Evolutionary conservation across 2,113 vertebrate genomes (phyloP), one percentile per base, ranked within the genome.

Genomic region (Lophochroa leadbeateri): DNA sequence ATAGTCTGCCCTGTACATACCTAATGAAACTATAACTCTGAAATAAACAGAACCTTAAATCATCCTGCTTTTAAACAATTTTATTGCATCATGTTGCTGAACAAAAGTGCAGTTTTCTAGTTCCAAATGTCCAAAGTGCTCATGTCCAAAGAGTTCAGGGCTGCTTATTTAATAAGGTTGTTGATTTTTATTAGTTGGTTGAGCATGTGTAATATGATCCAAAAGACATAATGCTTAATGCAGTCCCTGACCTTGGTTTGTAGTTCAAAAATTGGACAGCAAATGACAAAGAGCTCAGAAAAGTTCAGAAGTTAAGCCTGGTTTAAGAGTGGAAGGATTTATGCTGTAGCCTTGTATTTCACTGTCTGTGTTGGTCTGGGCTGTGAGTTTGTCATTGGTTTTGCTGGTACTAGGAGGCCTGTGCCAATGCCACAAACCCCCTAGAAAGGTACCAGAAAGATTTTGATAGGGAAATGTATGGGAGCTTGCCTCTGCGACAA

Each of bases 121-220:
- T 69, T 27, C 27, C 24, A 58, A 58, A 58, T 58, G 57, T 58
- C 57, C 33, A 16, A 58, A 58, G n/a, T 58, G 33, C 37, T 76
- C 25, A 47, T 28, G 12, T 50, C 65, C 37, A 44, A 39, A 85
- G 53, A 77, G 63, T 65, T 86, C 49, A 61, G 49, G 41, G 19
- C 12, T 90, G 49, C 63, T 74, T 29, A 85, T 83, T 88, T 83
- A 80, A 74, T 44, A 61, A 49, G 9, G 5, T 67, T 92, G 20
- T 44, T 94, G 90, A 37, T 53, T 77, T 93, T 92, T 69, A 63
- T 82, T 88, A 69, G 44, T 92, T 94, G 85, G 41, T 80, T 70
- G 52, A 86, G 20, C 75, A 74, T 58, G 49, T 88, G 58, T 24
- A 90, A 90, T 53, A 46, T 63, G 64, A 88, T 77, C 37, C 31